A percentile compares a stretch with the other conserved stretches of the same genome.
These are phyloP conservation scores for Scaptomyza pallida DNA, from an alignment of 1,140 invertebrate genomes.

Conservation along the genomic window DNA sequence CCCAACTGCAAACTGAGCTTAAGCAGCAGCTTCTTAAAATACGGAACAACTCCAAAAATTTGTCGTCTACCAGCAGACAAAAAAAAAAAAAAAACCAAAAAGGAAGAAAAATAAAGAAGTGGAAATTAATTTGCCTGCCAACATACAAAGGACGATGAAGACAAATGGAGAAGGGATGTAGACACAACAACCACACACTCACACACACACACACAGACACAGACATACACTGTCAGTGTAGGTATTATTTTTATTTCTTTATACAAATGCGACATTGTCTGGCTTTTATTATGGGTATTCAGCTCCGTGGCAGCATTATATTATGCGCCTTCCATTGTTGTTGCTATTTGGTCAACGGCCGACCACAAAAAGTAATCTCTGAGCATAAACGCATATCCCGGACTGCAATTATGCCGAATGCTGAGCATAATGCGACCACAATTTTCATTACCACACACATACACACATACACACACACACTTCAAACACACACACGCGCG, in stretches of 20 bases:
- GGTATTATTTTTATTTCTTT: slow-evolving; percentile 77
- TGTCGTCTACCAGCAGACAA: slow-evolving; percentile 10
- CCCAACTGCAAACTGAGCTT: background rate
- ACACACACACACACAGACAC: no score
- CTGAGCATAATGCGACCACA: slow-evolving; percentile 77
- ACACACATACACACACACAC: slow-evolving; percentile 23
- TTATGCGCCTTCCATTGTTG: slow-evolving; percentile 21
- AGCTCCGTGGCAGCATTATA: slow-evolving; percentile 34
- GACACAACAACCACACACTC: slow-evolving; percentile 25
- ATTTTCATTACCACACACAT: slow-evolving; percentile 75
- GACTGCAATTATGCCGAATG: slow-evolving; percentile 77
- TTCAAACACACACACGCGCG: background rate
- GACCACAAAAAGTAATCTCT: slow-evolving; percentile 80
- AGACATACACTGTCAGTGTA: no score
- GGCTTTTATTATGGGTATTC: slow-evolving; percentile 70
- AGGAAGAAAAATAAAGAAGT: slow-evolving; percentile 23
- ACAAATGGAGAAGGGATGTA: slow-evolving; percentile 11
- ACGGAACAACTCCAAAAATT: slow-evolving; percentile 20
- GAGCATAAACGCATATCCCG: slow-evolving; percentile 80
- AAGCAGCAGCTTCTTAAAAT: slow-evolving; percentile 27
- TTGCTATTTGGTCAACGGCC: slow-evolving; percentile 58
- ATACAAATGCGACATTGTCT: slow-evolving; percentile 74
- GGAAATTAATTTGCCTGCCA: slow-evolving; percentile 66
- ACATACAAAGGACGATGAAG: background rate
- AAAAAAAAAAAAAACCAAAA: background rate